These are phyloP conservation scores for Encarsia formosa DNA, from an alignment of 2,888 invertebrate species.

Conservation along the genomic window DNA sequence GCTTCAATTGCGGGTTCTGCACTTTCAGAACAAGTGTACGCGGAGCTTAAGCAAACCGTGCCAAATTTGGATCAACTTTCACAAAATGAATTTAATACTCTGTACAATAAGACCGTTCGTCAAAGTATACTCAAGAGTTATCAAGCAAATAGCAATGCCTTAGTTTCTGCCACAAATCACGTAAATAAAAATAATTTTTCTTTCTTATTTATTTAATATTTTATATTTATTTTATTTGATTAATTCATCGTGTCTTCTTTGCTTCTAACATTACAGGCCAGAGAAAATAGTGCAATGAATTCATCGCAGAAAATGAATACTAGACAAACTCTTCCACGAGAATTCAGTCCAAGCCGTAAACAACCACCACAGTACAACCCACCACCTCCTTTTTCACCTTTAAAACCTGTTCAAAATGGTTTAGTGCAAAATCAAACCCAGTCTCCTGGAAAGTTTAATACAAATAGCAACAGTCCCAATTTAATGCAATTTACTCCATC, in stretches of 20 bases:
- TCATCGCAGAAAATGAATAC: constrained; percentile 18
- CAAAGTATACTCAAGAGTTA: constrained; percentile 47
- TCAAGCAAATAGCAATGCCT: constrained; percentile 34
- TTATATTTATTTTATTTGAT: background rate
- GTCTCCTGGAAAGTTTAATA: constrained; percentile 28
- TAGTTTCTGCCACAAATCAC: constrained; percentile 17
- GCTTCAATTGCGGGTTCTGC: constrained; percentile 31
- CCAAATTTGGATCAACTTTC: constrained; percentile 48
- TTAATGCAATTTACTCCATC: constrained; percentile 40
- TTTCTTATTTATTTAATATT: background rate
- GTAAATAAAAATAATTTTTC: background rate
- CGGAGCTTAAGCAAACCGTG: constrained; percentile 46
- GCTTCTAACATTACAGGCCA: background rate
- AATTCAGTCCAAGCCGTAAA: constrained; percentile 43
- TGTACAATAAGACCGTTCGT: constrained; percentile 48
- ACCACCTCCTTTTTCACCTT: constrained; percentile 40
- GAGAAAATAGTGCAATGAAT: constrained; percentile 1
- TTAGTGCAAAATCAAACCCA: constrained; percentile 31
- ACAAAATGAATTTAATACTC: constrained; percentile 48
- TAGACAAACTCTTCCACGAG: constrained; percentile 36
- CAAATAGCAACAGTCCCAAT: constrained; percentile 34
- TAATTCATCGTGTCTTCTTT: background rate
- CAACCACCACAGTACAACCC: constrained; percentile 47
- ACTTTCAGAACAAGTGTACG: constrained; percentile 46
- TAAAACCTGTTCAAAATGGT: constrained; percentile 43